These are phyloP conservation scores for Rhaphigaster nebulosa DNA, from an alignment of 2,888 invertebrate genomes.

Conservation along the genomic window DNA sequence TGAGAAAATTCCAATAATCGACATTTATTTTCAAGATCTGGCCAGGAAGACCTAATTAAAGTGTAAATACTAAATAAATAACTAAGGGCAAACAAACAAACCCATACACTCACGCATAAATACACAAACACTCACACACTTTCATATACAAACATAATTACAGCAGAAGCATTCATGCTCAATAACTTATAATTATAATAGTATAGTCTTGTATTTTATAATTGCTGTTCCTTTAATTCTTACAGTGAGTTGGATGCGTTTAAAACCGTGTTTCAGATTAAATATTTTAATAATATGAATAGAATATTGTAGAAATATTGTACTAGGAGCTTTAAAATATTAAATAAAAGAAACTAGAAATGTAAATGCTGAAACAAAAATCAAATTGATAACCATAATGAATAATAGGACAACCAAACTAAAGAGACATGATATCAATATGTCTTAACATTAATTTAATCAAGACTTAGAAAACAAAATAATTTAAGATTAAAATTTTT, in stretches of 20 bases:
- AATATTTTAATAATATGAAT: background rate
- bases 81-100: background rate
- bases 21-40: background rate
- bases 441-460: background rate
- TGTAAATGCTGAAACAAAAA: background rate
- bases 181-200: constrained; percentile 6
- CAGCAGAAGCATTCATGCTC: background rate
- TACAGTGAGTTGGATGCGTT: constrained; percentile 32
- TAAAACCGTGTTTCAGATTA: background rate
- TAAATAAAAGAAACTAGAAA: background rate
- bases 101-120: background rate
- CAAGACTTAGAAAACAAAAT: background rate
- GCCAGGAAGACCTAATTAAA: background rate
- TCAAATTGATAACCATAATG: background rate
- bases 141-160: background rate
- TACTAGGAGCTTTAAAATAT: constrained; percentile 14
- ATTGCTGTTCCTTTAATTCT: constrained; percentile 40
- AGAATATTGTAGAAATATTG: background rate
- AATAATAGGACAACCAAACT: background rate
- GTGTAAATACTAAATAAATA: background rate
- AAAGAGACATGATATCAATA: background rate
- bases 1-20: background rate
- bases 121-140: background rate
- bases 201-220: constrained; percentile 31
- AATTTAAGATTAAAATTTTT: background rate